Base-by-base conservation (phyloP, 1,140 invertebrate species). In the Lepidurus couesii region DNA sequence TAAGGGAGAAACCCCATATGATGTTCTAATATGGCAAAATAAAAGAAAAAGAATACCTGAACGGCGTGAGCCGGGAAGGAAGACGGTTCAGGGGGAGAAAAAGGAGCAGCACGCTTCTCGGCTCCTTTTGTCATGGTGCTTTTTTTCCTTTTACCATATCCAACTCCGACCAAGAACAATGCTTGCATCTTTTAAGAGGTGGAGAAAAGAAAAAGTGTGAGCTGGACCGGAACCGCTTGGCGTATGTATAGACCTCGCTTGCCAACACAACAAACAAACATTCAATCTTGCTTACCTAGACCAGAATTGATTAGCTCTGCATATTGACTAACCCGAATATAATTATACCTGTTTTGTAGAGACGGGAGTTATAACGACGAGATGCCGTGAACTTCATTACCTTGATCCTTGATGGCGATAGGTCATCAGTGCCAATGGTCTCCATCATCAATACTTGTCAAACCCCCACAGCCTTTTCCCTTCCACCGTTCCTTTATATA, bases 371-470 rank as follows among this genome's bases (percentile, higher is more conserved):
- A 34, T 8, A 47, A 47, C 53, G 53, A 65, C n/a, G 53, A 1
- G 53, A 65, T 16, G 53, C 21, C 53, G 53, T 65, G 53, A 65
- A 65, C 53, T 65, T 65, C 53, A 65, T 65, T 65, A 65, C 16
- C 53, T 65, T 65, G 53, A 65, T 65, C 16, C 53, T 65, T 65
- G 53, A 65, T 65, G 53, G 53, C 21, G 53, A 65, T 65, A 65
- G 53, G 53, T 65, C 53, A 65, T 65, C 53, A 65, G 53, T 65
- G 53, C 53, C 53, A 65, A 9, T 65, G 53, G 53, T 65, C 53
- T 21, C 21, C 53, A 16, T 16, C 53, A 65, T 65, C 13, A 65
- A 65, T 65, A 65, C 21, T 21, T 21, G 53, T 65, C 53, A 65
- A 65, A 34, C 9, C 53, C 13, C 53, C 16, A 21, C 53, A 65